Conservation (phyloP, 2,113 vertebrate genomes). For the Silurus glanis region DNA sequence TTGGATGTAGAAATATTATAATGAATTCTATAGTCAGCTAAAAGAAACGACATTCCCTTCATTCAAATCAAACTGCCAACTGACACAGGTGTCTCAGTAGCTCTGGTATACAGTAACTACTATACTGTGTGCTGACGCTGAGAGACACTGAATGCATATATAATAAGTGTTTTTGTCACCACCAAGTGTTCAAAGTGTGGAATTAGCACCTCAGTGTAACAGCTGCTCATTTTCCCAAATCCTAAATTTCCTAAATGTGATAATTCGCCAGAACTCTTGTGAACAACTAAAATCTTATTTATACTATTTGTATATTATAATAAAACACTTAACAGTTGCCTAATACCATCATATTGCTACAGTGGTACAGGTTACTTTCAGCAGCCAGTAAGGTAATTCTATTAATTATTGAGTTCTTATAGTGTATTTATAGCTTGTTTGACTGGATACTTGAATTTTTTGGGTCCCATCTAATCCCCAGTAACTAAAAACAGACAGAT, state of each 20-base stretch:
- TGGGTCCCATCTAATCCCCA: neutral
- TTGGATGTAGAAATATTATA: neutral
- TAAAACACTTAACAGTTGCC: neutral
- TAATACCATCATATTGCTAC: neutral
- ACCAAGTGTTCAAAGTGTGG: slow-evolving; percentile 13
- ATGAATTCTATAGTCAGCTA: neutral
- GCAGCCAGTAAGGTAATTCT: neutral
- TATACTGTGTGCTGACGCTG: neutral
- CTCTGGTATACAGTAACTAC: neutral
- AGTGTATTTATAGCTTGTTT: neutral
- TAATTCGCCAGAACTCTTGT: neutral
- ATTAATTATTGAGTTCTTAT: neutral
- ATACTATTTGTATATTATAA: neutral
- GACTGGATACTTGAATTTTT: neutral
- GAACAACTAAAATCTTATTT: neutral
- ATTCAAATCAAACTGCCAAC: neutral
- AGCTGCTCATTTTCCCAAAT: neutral
- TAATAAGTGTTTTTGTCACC: slow-evolving; percentile 6
- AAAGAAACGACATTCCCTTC: neutral
- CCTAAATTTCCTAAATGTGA: neutral
- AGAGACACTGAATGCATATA: neutral
- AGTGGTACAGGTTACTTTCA: neutral
- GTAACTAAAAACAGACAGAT: neutral
- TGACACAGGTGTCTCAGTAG: neutral
- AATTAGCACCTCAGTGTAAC: neutral